Conservation (phyloP, 1,140 invertebrate genomes). For the Sipha flava region DNA sequence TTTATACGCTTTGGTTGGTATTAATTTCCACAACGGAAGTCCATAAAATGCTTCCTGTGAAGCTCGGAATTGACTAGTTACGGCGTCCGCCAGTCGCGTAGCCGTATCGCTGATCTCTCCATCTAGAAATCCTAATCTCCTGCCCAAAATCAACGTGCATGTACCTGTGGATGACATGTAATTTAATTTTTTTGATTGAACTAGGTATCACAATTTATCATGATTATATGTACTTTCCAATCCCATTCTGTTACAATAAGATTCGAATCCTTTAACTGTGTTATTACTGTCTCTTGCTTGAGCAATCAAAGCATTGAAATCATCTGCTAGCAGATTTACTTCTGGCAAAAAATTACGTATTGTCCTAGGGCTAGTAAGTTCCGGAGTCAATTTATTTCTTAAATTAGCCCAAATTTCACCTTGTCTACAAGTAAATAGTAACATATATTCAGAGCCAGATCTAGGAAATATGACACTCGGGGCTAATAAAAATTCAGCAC, state of each 20-base stretch:
- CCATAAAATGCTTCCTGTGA: slow-evolving; percentile 73
- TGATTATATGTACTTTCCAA: slow-evolving; percentile 58
- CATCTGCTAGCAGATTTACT: slow-evolving; percentile 65
- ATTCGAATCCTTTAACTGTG: slow-evolving; percentile 56
- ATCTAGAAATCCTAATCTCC: slow-evolving; percentile 69
- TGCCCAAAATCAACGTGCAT: slow-evolving; percentile 65
- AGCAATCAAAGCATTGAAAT: slow-evolving; percentile 62
- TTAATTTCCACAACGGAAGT: slow-evolving; percentile 71
- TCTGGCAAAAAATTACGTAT: slow-evolving; percentile 68
- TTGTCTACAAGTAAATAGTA: slow-evolving; percentile 50
- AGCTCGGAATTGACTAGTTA: slow-evolving; percentile 64
- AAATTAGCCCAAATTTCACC: slow-evolving; percentile 71
- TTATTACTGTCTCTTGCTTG: slow-evolving; percentile 46
- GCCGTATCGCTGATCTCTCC: slow-evolving; percentile 46
- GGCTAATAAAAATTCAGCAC: no score
- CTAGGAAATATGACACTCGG: no score
- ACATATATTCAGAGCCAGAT: no score
- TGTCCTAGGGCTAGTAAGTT: slow-evolving; percentile 66
- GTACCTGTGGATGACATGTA: slow-evolving; percentile 52
- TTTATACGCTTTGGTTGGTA: slow-evolving; percentile 62
- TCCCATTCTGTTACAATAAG: slow-evolving; percentile 64
- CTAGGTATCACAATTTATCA: no score
- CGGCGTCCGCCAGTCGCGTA: slow-evolving; percentile 54
- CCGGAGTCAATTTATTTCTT: slow-evolving; percentile 61
- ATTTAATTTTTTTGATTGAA: no score